A percentile compares a stretch with the other conserved stretches of the same genome.
Evolutionary conservation across 2,113 vertebrate species (phyloP).

Genomic region (Megatriorchis doriae): DNA sequence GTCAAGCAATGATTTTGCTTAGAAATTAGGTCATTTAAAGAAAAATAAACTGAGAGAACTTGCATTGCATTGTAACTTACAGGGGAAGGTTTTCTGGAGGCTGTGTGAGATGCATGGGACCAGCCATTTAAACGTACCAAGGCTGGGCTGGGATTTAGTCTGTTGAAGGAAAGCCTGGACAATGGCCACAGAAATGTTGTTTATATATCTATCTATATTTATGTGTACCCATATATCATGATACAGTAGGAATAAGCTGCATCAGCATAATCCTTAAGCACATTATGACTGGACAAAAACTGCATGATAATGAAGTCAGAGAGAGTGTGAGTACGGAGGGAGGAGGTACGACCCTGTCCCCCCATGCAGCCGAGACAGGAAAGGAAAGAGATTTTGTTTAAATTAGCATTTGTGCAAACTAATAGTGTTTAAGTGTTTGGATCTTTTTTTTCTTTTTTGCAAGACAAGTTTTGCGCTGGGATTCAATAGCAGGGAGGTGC

Average conservation of each 20-base stretch:
- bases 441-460: background rate
- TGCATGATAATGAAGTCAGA: background rate
- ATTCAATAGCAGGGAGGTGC: background rate
- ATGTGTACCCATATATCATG: background rate
- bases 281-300: background rate
- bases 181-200: background rate
- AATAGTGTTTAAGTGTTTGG: background rate
- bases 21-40: background rate
- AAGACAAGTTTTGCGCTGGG: background rate
- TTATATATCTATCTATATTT: background rate
- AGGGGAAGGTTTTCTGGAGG: background rate
- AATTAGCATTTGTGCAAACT: background rate
- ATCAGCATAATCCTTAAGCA: conserved; percentile 1
- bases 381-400: background rate
- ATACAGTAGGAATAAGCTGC: background rate
- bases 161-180: background rate
- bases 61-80: background rate
- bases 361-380: background rate
- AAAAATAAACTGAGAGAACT: background rate
- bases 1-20: background rate
- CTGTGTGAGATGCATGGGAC: background rate
- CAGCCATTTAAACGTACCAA: background rate
- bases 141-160: background rate
- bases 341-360: background rate
- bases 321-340: background rate